Evolutionary conservation across 2,888 invertebrate genomes (phyloP), one percentile per base, ranked within the genome.

Genomic region (Standfussiana lucernea): DNA sequence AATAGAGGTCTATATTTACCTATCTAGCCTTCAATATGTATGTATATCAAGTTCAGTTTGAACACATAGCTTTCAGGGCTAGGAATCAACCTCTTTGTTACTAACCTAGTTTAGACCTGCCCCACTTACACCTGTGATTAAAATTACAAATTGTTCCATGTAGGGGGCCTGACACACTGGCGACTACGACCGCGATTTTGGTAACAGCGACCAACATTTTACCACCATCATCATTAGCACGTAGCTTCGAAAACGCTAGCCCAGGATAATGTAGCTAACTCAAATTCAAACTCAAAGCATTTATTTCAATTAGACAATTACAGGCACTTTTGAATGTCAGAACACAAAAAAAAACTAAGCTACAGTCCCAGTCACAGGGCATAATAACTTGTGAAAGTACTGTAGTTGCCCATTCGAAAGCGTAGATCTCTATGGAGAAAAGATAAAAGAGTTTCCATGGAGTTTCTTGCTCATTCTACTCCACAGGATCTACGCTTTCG

Each of bases 81-180:
- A 81, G 66, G n/a, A 82, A 72, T 73, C 82, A 83, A 88, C 84
- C 86, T 75, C 84, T 83, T 83, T 71, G 75, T 83, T 37, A 32
- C 79, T 89, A 88, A 87, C 90, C 87, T 74, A 86, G 88, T 90
- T 90, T 89, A 70, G 42, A 66, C 8, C 15, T 70, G 69, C 24
- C 62, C 86, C 82, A 87, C 74, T 85, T 85, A 79, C 81, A 88
- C 76, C 82, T 80, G 80, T 84, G 79, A 91, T 90, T 90, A 90
- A 85, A 89, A 89, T 90, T 86, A 90, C 89, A 89, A 90, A 89
- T 90, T 90, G 88, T 87, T 80, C 79, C 71, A 82, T 71, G 56
- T 83, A 67, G 45, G 59, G 40, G n/a, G 8, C 11, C n/a, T 72
- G 2, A 18, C 40, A 1, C 35, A 62, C 42, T 61, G 15, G 7